These are phyloP conservation scores for Diglossa cyanea DNA, from an alignment of 2,797 vertebrate genomes.

Conservation along the genomic window DNA sequence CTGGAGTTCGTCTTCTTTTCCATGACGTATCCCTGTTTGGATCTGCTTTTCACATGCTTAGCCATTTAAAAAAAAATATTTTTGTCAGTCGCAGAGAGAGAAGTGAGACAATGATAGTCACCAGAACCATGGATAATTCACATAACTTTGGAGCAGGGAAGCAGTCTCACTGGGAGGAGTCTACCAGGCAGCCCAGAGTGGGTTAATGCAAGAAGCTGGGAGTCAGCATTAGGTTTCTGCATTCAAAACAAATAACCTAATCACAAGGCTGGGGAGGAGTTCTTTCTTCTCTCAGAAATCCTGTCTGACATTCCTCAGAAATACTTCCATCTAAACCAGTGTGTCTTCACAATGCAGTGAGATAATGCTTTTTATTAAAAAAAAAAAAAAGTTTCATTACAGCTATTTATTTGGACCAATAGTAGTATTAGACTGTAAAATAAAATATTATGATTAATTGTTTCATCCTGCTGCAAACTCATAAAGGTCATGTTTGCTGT, in stretches of 20 bases:
- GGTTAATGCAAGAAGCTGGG: background rate
- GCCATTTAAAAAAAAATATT: background rate
- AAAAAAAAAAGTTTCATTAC: background rate
- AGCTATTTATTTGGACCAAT: conserved; percentile 14
- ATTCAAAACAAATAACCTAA: background rate
- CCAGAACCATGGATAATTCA: background rate
- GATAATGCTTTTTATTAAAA: background rate
- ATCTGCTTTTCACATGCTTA: background rate
- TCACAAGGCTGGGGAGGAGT: background rate
- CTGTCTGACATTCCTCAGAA: background rate
- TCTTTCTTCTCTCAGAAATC: background rate
- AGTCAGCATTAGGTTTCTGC: background rate
- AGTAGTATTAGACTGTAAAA: background rate
- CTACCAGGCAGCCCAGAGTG: background rate
- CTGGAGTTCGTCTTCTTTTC: background rate
- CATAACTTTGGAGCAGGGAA: background rate
- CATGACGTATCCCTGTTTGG: background rate
- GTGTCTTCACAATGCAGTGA: background rate
- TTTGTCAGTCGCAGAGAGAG: background rate
- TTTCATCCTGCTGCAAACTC: conserved; percentile 43
- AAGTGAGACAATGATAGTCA: background rate
- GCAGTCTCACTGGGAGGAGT: background rate
- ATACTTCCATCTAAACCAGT: background rate
- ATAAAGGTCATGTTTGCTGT: conserved; percentile 56
- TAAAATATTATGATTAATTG: conserved; percentile 46